A percentile compares a stretch with the other conserved stretches of the same genome.
These are phyloP conservation scores for Entomobrya multifasciata DNA, from an alignment of 2,888 invertebrate species.

Conservation along the genomic window DNA sequence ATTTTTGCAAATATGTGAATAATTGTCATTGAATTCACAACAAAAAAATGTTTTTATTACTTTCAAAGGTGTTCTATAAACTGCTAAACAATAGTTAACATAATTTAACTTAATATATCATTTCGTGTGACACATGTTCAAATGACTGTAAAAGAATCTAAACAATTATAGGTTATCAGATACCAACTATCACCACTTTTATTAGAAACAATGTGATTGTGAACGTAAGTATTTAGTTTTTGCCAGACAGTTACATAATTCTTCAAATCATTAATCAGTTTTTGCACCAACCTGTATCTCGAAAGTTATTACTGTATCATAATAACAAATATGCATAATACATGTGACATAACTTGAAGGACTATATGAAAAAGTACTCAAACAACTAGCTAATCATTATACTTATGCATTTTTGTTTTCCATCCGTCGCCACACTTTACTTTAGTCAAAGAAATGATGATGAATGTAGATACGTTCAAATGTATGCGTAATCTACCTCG, in stretches of 20 bases:
- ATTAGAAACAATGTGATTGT: too few relatives aligned
- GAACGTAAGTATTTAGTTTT: too few relatives aligned
- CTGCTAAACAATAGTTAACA: background rate
- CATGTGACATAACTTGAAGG: background rate
- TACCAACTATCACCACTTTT: background rate
- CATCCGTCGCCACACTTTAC: background rate
- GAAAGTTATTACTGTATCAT: background rate
- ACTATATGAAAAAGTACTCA: constrained; percentile 11
- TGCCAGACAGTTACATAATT: background rate
- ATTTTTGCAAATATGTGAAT: too few relatives aligned
- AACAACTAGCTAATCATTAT: background rate
- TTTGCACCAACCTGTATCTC: background rate
- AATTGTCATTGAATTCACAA: too few relatives aligned
- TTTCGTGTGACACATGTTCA: constrained; percentile 1
- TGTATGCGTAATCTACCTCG: too few relatives aligned
- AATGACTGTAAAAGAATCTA: background rate
- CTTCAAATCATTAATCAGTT: background rate
- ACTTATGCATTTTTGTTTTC: too few relatives aligned
- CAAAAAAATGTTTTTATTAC: too few relatives aligned
- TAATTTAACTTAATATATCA: background rate
- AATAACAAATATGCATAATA: background rate
- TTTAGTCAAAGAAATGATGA: background rate
- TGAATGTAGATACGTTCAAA: background rate
- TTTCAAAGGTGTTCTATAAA: too few relatives aligned
- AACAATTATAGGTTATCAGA: background rate